These are phyloP conservation scores for Smittia sp. DNA, from an alignment of 2,888 invertebrate species.

Conservation along the genomic window DNA sequence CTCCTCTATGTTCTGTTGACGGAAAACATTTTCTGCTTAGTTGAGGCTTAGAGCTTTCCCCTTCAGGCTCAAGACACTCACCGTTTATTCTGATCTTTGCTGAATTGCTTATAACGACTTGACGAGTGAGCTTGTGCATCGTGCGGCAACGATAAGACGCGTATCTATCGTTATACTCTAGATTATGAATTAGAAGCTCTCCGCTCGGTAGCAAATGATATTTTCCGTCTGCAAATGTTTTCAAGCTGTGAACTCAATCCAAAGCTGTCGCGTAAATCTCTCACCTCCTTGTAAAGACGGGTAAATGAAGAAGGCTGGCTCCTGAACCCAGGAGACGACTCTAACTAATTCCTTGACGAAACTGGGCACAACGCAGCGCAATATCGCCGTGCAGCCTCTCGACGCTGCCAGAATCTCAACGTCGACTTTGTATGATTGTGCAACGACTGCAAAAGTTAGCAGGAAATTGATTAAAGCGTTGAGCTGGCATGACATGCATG, in stretches of 20 bases:
- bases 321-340: constrained; percentile 73
- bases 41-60: neutral
- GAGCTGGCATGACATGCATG: too few species aligned
- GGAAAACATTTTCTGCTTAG: neutral
- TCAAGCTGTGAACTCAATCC: constrained; percentile 12
- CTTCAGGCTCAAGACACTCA: constrained; percentile 50
- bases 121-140: constrained; percentile 69
- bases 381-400: constrained; percentile 68
- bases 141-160: constrained; percentile 69
- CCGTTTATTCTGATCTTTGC: constrained; percentile 69
- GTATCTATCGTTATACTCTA: constrained; percentile 71
- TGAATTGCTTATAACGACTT: constrained; percentile 67
- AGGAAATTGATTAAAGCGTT: too few species aligned
- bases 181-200: constrained; percentile 69
- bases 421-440: constrained; percentile 70
- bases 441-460: constrained; percentile 62
- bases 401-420: constrained; percentile 68
- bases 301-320: constrained; percentile 70
- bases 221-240: constrained; percentile 67
- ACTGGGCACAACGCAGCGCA: constrained; percentile 69
- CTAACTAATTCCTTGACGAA: constrained; percentile 72
- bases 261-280: neutral
- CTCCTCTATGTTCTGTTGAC: constrained; percentile 64
- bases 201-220: constrained; percentile 72
- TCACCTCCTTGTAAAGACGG: constrained; percentile 71